Evolutionary conservation across 2,888 invertebrate species (phyloP), one percentile per base, ranked within the genome.

Genomic region (Monopis laevigella): DNA sequence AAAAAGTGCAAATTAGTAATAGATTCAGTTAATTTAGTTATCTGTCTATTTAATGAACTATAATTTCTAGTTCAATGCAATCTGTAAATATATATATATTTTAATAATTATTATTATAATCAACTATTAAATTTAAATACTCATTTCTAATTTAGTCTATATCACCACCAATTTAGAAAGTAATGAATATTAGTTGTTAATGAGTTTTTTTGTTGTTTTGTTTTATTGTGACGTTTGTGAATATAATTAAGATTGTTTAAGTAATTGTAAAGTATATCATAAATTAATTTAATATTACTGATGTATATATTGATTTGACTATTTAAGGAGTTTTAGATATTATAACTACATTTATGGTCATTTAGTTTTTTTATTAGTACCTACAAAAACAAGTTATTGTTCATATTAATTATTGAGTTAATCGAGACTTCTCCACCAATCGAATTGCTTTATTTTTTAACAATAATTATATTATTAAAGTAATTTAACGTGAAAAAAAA

Each of bases 101-200:
- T 29, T 8, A 17, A 17, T 32, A 28, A 6, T n/a, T 28, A 28
- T 16, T n/a, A n/a, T n/a, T n/a, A 16, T 32, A 2, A 4, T 32
- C 16, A 32, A 17, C n/a, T 32, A 17, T 13, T 32, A 36, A n/a
- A 21, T 21, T 36, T 36, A 21, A 36, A 36, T 36, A 36, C 36
- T 36, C 36, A 36, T 36, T 21, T 36, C 36, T 14, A 34, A 34
- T 36, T 8, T 36, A 36, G 36, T 36, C 36, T 21, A 36, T 5
- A 21, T 21, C 21, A 36, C 36, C 36, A 36, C 36, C 36, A 21
- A 21, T 21, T 19, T 36, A 36, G 21, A 36, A 21, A 21, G 21
- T 36, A n/a, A 4, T 36, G n/a, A 17, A 14, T 32, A 8, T 4
- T 28, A n/a, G 11, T 8, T n/a, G 5, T 28, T 28, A n/a, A 24